These are phyloP conservation scores for Ianthella basta DNA, from an alignment of 37 sponge, comb jelly and placozoan genomes.

Conservation along the genomic window DNA sequence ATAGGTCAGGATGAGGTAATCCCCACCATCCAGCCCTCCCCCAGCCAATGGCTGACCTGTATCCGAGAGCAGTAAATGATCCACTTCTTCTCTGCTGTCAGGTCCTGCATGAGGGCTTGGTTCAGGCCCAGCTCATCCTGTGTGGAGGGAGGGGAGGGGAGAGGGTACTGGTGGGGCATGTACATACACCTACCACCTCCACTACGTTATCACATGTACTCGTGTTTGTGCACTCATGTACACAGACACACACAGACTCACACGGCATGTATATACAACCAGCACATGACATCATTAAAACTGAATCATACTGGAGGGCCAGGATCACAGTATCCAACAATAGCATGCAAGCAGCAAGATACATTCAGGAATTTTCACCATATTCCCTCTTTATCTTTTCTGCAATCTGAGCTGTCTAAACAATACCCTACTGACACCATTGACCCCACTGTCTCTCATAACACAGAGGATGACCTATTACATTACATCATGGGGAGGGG, in stretches of 20 bases:
- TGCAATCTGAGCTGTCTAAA: too few species aligned
- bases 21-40: too few species aligned
- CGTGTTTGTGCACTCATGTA: neutral
- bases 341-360: too few species aligned
- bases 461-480: too few species aligned
- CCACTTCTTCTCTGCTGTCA: conserved; percentile 80
- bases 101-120: conserved; percentile 58
- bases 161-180: neutral
- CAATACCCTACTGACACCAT: too few species aligned
- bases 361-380: neutral
- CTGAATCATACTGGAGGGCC: too few species aligned
- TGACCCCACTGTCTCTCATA: too few species aligned
- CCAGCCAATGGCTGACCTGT: conserved; percentile 23
- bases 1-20: too few species aligned
- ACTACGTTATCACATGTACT: neutral
- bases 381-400: too few species aligned
- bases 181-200: neutral
- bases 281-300: conserved; percentile 14
- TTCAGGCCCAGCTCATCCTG: conserved; percentile 82
- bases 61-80: conserved; percentile 63
- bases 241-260: conserved; percentile 11
- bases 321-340: too few species aligned
- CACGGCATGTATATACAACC: neutral
- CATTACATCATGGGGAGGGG: neutral
- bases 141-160: neutral